Evolutionary conservation across 2,888 invertebrate genomes (phyloP).

Genomic region (Cerastis leucographa): DNA sequence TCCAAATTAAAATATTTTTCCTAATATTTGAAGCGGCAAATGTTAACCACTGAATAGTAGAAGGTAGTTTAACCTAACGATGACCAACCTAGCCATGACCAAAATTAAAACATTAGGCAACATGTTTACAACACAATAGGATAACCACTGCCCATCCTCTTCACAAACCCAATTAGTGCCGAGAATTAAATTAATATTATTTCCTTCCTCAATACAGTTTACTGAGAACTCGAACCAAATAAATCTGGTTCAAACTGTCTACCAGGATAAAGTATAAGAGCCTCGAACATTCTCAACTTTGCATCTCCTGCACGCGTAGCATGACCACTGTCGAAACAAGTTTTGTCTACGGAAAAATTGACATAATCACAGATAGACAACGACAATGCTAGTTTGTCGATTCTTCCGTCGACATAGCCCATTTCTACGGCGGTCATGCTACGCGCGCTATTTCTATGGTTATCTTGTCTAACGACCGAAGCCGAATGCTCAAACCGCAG

Average conservation of each 20-base stretch:
- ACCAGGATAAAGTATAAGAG: constrained; percentile 17
- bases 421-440: too few species aligned
- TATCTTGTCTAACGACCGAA: background rate
- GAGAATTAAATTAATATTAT: constrained; percentile 15
- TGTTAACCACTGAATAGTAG: background rate
- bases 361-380: too few species aligned
- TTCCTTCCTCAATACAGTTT: constrained; percentile 1
- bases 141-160: background rate
- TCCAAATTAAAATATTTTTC: background rate
- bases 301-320: too few species aligned
- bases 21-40: background rate
- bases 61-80: too few species aligned
- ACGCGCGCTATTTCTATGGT: background rate
- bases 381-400: too few species aligned
- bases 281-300: constrained; percentile 1
- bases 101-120: constrained; percentile 5
- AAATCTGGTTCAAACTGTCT: background rate
- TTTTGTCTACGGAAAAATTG: too few species aligned
- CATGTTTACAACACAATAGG: background rate
- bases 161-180: background rate
- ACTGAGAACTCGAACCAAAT: background rate
- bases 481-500: background rate
- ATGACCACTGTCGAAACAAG: too few species aligned
- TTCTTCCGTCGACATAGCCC: too few species aligned
- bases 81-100: background rate